Evolutionary conservation across 2,113 vertebrate species (phyloP), one percentile per base, ranked within the genome.

Genomic region (Empidonax traillii): DNA sequence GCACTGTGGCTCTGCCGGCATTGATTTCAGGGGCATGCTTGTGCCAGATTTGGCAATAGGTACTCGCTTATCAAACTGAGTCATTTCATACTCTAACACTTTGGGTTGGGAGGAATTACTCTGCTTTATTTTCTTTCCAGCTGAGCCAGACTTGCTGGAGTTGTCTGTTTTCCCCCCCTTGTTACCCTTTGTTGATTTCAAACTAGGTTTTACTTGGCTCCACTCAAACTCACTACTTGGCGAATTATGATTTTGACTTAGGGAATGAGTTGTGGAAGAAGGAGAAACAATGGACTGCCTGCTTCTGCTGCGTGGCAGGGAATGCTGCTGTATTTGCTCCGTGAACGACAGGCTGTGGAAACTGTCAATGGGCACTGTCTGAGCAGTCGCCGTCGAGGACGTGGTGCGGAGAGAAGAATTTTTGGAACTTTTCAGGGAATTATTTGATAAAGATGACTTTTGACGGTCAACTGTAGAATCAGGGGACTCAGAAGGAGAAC

Each of bases 41-140:
- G 98, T 98, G 39, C 99, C 98, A 20, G 98, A 98, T 95, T 99
- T 99, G 97, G 98, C 98, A 68, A 98, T 59, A 19, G 98, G 98
- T 24, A 98, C 98, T 94, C 98, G 98, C 79, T 99, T 99, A 96
- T 99, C 99, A 53, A 99, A 99, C 96, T 99, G 99, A 90, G 99
- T 99, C 99, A 99, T 99, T 96, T 99, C 99, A 18, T 99, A 99
- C 95, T 99, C 99, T 86, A 99, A 95, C 90, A 99, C 99, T 97
- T 99, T 99, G 49, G 98, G 97, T 68, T 99, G 99, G 58, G 96
- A 97, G 39, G 98, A 98, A 62, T 96, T 96, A 31, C 95, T 98
- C 93, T 98, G 99, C 53, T 99, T 99, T 10, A 79, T 96, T 94
- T 99, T 99, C 94, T 98, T 99, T 25, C 99, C 99, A 79, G 98